Conservation (phyloP, 2,797 vertebrate species). For the Phoeniculus purpureus region DNA sequence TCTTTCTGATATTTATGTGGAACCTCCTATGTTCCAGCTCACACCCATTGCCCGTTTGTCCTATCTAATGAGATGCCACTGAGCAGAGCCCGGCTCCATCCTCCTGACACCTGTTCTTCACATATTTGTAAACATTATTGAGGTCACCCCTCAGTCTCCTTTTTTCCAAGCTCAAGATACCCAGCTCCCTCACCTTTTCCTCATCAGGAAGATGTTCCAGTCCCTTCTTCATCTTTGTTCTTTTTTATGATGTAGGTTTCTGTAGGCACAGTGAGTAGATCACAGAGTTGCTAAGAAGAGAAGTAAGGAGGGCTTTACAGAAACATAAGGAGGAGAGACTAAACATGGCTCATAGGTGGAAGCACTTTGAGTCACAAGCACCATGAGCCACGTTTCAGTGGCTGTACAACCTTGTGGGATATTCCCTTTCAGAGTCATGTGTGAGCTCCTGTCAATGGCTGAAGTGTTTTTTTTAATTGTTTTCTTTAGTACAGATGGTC, state of each 20-base stretch:
- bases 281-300: background rate
- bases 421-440: fast-evolving
- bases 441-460: background rate
- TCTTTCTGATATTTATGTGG: too few relatives aligned
- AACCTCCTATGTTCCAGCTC: too few relatives aligned
- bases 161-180: too few relatives aligned
- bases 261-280: background rate
- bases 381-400: background rate
- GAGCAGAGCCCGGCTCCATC: too few relatives aligned
- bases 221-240: too few relatives aligned
- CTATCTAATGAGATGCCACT: too few relatives aligned
- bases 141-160: too few relatives aligned
- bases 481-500: background rate
- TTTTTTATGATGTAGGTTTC: background rate
- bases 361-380: background rate
- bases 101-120: too few relatives aligned
- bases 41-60: too few relatives aligned
- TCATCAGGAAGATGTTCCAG: too few relatives aligned
- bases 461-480: background rate
- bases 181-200: too few relatives aligned
- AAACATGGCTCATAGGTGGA: background rate
- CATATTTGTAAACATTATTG: too few relatives aligned
- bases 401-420: background rate
- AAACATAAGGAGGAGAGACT: background rate
- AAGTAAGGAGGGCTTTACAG: background rate